Evolutionary conservation across 2,797 vertebrate species (phyloP).

Genomic region (Rhynchotus rufescens): DNA sequence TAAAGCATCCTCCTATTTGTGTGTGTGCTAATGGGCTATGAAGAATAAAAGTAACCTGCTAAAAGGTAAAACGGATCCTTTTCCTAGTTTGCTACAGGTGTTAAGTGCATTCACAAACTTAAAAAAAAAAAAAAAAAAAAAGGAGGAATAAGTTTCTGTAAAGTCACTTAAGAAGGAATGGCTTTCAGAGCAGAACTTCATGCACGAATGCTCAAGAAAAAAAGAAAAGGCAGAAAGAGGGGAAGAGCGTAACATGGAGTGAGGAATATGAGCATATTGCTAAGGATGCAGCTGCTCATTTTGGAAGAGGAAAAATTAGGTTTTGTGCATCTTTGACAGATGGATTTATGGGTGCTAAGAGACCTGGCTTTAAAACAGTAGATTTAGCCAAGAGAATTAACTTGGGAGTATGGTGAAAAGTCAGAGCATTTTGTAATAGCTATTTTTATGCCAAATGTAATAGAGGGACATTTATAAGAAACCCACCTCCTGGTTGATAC

Average conservation of each 20-base stretch:
- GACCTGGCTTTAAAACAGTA: not conserved
- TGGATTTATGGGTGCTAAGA: not conserved
- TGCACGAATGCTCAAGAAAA: accelerated
- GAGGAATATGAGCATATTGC: not conserved
- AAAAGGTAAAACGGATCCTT: not conserved
- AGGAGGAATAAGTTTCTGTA: not conserved
- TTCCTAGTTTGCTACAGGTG: not conserved
- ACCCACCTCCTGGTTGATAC: not conserved
- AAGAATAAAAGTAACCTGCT: not conserved
- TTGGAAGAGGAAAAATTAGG: not conserved
- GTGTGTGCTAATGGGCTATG: not conserved
- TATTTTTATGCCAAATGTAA: not conserved
- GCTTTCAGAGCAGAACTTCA: not conserved
- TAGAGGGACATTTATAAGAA: not conserved
- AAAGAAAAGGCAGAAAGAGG: not conserved
- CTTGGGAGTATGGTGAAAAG: not conserved
- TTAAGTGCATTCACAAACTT: not conserved
- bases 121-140: not conserved
- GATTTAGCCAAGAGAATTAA: not conserved
- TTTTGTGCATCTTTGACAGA: not conserved
- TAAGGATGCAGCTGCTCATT: not conserved
- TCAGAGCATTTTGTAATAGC: not conserved
- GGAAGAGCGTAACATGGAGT: not conserved
- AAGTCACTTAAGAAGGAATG: not conserved
- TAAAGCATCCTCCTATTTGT: not conserved